phyloP scores from a whole-genome alignment of 2,113 vertebrate species.

The Strix aluco region DNA sequence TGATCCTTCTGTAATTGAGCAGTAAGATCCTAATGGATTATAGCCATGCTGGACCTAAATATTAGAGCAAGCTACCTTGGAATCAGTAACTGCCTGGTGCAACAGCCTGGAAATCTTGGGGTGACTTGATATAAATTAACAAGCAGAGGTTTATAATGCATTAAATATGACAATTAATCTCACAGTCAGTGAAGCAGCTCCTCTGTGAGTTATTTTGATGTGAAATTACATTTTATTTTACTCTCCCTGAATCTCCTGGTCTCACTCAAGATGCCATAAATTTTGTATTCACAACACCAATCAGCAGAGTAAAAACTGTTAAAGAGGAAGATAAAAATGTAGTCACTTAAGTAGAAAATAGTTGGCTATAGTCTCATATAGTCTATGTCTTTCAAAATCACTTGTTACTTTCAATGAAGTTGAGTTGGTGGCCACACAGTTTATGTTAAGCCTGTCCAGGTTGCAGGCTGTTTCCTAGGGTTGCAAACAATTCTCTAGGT shows the following conservation, averaged over 20 bases:
- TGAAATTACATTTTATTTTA: slow-evolving; percentile 48
- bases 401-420: background rate
- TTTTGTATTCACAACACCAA: slow-evolving; percentile 33
- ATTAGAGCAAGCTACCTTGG: background rate
- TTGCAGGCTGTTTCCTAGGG: background rate
- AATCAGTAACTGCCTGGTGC: slow-evolving; percentile 17
- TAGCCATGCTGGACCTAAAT: slow-evolving; percentile 9
- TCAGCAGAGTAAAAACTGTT: background rate
- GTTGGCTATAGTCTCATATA: background rate
- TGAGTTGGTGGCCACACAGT: background rate
- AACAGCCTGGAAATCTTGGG: slow-evolving; percentile 53
- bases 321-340: background rate
- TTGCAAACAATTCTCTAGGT: background rate
- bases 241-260: background rate
- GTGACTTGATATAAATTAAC: slow-evolving; percentile 52
- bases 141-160: slow-evolving; percentile 51
- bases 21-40: slow-evolving; percentile 26
- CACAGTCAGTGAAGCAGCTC: slow-evolving; percentile 23
- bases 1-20: slow-evolving; percentile 26
- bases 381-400: background rate
- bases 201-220: slow-evolving; percentile 46
- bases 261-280: background rate
- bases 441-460: background rate
- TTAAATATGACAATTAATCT: slow-evolving; percentile 62
- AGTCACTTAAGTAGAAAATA: background rate